Conservation (phyloP, 2,797 vertebrate species). For the Cyclopterus lumpus region DNA sequence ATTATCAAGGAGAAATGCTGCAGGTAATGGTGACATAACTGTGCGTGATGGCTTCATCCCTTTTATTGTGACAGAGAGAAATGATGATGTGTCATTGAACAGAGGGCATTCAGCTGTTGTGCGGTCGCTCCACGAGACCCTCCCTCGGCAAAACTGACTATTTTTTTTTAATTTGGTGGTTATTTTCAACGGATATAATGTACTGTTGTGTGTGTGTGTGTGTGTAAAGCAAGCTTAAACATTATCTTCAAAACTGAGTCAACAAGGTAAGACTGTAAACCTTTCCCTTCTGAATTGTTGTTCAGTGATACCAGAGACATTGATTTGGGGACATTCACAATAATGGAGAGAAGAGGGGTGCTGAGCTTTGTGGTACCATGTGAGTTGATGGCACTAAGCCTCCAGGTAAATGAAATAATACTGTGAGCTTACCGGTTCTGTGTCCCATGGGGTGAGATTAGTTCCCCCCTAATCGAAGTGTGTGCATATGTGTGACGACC, state of each 20-base stretch:
- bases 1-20: constrained; percentile 99
- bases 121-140: neutral
- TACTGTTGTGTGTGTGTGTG: neutral
- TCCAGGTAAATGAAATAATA: constrained; percentile 45
- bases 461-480: constrained; percentile 37
- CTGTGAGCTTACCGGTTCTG: constrained; percentile 52
- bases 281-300: constrained; percentile 2
- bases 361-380: constrained; percentile 28
- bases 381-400: constrained; percentile 48
- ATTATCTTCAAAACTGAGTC: neutral
- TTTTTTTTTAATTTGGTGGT: neutral
- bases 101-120: constrained; percentile 17
- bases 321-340: constrained; percentile 35
- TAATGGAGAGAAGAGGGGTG: constrained; percentile 23
- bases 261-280: constrained; percentile 10
- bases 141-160: constrained; percentile 6
- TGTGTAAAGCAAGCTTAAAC: neutral
- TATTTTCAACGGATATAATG: neutral
- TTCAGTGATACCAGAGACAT: constrained; percentile 44
- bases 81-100: too few species aligned
- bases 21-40: constrained; percentile 86
- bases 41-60: too few species aligned
- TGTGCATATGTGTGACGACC: constrained; percentile 14
- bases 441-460: constrained; percentile 31
- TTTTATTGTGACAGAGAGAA: too few species aligned